Evolutionary conservation across 2,113 vertebrate genomes (phyloP), one percentile per base, ranked within the genome.

Genomic region (Fulmarus glacialis): DNA sequence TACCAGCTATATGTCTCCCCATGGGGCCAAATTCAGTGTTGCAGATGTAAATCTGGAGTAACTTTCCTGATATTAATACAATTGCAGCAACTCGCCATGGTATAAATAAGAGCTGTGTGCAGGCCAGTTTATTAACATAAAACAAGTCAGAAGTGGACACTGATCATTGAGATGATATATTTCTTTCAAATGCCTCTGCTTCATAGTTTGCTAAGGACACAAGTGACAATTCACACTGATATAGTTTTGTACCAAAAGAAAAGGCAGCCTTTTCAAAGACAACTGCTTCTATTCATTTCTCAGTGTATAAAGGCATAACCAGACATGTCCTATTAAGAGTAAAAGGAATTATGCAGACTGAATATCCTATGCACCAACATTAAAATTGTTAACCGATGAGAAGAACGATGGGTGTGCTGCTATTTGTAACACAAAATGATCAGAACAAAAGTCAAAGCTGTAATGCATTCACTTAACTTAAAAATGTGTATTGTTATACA

Each of bases 401-500:
- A 84, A 91, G 94, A 96, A 47, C 17, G 63, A 94, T 94, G 89
- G 91, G 87, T 96, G 80, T 84, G 89, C 83, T 94, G 86, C 95
- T 94, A 91, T 96, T 96, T 96, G 93, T 96, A 91, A 84, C 77
- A 71, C 68, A 83, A 95, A 94, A 94, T 89, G 87, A 94, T 77
- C 83, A 83, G 94, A 94, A 96, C 91, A 97, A 93, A 97, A 97
- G 94, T 97, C 93, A 94, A 94, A 74, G 77, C 89, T 87, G 72
- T 95, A 96, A 95, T 95, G 83, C 77, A 87, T 95, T 96, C 91
- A 89, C 81, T 94, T 95, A 74, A 74, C 91, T 96, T 89, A 40
- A 91, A 95, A 96, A 93, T 89, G 81, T 91, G 89, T 96, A 93
- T 95, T 91, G 91, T 95, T 89, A 96, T 89, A 94, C 84, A 84